Evolutionary conservation across 2,113 vertebrate genomes (phyloP).

Genomic region (Ploceus nigricollis): DNA sequence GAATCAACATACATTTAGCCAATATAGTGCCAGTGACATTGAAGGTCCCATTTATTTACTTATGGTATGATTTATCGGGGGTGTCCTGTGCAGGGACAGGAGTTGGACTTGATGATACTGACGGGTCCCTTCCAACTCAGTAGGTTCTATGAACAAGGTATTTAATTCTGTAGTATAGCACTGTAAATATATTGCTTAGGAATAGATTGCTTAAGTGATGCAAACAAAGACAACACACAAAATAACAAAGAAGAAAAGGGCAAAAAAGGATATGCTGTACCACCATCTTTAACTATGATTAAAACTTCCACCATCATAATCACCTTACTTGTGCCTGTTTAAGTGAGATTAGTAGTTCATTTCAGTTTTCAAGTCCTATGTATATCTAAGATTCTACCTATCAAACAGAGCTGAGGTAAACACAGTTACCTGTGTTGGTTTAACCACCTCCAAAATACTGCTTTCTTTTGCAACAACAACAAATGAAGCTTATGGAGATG

Average conservation of each 20-base stretch:
- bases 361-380: background rate
- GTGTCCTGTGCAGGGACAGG: background rate
- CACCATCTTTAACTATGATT: background rate
- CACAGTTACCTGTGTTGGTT: background rate
- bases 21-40: background rate
- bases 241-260: background rate
- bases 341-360: background rate
- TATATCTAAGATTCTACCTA: background rate
- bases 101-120: rapidly evolving
- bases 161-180: background rate
- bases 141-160: background rate
- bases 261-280: background rate
- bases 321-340: background rate
- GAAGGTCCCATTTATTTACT: background rate
- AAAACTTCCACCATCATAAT: background rate
- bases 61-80: background rate
- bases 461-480: background rate
- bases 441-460: background rate
- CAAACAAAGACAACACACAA: background rate
- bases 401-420: background rate
- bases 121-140: background rate
- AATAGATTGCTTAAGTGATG: rapidly evolving
- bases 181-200: background rate
- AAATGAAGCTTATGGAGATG: background rate
- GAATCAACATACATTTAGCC: background rate